Percentiles rank a stretch among this genome's conserved stretches.
Evolutionary conservation across 2,888 invertebrate species (phyloP).

Genomic region (Agonopterix heracliana): DNA sequence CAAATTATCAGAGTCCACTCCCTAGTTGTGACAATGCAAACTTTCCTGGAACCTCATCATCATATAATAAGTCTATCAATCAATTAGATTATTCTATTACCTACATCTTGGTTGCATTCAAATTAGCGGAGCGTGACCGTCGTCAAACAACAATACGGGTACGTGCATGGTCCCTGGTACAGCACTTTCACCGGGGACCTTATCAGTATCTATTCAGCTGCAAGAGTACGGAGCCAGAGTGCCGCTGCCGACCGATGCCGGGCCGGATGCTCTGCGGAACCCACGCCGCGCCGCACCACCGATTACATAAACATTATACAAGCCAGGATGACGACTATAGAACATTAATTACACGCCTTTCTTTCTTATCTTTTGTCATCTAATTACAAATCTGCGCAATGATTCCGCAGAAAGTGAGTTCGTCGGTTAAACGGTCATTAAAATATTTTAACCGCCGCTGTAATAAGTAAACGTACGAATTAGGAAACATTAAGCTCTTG

Average conservation of each 20-base stretch:
- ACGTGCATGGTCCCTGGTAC: slow-evolving; percentile 29
- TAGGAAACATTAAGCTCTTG: neutral
- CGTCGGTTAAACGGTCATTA: slow-evolving; percentile 8
- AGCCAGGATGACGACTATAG: slow-evolving; percentile 20
- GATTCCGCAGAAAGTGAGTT: slow-evolving; percentile 2
- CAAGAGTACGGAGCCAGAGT: neutral
- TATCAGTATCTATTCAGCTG: slow-evolving; percentile 33
- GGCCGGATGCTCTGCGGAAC: neutral
- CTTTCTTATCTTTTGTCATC: slow-evolving; percentile 4
- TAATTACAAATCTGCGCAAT: slow-evolving; percentile 5
- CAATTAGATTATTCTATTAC: slow-evolving; percentile 58
- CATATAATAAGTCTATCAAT: slow-evolving; percentile 64
- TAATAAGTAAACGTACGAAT: slow-evolving; percentile 6
- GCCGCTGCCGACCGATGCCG: neutral
- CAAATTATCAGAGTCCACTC: slow-evolving; percentile 43
- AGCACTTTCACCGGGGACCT: slow-evolving; percentile 48
- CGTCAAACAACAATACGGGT: slow-evolving; percentile 44
- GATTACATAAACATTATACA: slow-evolving; percentile 23
- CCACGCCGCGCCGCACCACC: neutral
- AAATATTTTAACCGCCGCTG: neutral
- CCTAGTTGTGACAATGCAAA: slow-evolving; percentile 44
- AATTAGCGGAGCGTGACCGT: slow-evolving; percentile 57
- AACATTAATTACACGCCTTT: slow-evolving; percentile 16
- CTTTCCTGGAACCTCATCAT: slow-evolving; percentile 59
- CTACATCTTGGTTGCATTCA: slow-evolving; percentile 48